phyloP scores from a whole-genome alignment of 2,113 vertebrate genomes.

The human (Homo sapiens) region GRCh38 chr3:129602001-129602500 shows the following conservation, averaged over 20 bases:
- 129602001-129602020: not conserved
- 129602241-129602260: not conserved
- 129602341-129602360: accelerated
- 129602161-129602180: not conserved
- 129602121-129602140: not conserved
- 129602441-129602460: not conserved
- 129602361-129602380: not conserved
- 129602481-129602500: accelerated
- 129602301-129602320: accelerated
- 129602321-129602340: not conserved
- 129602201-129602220: not conserved
- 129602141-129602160: not conserved
- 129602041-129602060: not conserved
- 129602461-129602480: not conserved
- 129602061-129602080: not conserved
- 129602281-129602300: no score
- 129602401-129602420: not conserved
- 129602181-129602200: not conserved
- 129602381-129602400: not conserved
- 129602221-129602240: not conserved
- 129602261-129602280: accelerated
- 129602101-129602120: not conserved
- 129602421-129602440: not conserved
- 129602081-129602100: not conserved
- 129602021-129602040: not conserved